Conservation (phyloP, 2,888 invertebrate species). For the Rotaria sp. region DNA sequence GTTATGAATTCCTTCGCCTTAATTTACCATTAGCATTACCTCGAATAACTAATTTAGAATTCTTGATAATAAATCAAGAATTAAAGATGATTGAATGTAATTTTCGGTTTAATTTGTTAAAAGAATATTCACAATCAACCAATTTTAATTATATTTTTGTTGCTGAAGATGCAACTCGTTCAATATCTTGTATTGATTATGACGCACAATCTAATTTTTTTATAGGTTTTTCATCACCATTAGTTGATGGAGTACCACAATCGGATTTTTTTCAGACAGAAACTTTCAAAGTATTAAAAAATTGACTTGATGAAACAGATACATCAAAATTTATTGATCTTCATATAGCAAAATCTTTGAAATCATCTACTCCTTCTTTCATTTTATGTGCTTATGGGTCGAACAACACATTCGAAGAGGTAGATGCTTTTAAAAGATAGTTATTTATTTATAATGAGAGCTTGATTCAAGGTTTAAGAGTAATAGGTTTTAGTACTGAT, state of each 20-base stretch:
- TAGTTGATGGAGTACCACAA: not conserved
- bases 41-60: not conserved
- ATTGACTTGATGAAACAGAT: not conserved
- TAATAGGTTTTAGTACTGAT: not conserved
- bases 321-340: not conserved
- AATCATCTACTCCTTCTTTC: not conserved
- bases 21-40: not conserved
- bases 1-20: not conserved
- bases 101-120: not conserved
- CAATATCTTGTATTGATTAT: not conserved
- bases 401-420: not conserved
- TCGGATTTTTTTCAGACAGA: not conserved
- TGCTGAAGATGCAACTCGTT: not conserved
- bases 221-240: not conserved
- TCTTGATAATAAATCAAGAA: not conserved
- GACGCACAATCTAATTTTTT: not conserved
- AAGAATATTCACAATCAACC: not conserved
- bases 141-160: not conserved
- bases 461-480: not conserved
- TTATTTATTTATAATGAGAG: not conserved
- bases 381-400: not conserved
- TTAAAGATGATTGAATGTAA: not conserved
- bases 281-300: not conserved
- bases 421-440: not conserved
- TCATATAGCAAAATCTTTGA: not conserved